These are phyloP conservation scores for Anoplius nigerrimus DNA, from an alignment of 2,888 invertebrate genomes.

Conservation along the genomic window DNA sequence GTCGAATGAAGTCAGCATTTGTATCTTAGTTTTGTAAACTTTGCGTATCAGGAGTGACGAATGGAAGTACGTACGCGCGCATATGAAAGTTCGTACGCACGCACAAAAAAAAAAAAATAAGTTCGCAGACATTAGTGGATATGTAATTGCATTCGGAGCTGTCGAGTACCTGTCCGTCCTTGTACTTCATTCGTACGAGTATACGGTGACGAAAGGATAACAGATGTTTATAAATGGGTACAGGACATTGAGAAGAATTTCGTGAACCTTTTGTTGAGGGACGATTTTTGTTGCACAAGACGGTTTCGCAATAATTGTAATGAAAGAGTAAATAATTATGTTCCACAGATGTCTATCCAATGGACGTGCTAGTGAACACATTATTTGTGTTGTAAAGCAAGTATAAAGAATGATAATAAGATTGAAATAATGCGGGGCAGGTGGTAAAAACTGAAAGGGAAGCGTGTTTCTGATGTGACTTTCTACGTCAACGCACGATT, in stretches of 20 bases:
- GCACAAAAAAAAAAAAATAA: too few relatives aligned
- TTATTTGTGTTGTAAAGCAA: constrained; percentile 35
- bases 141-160: too few relatives aligned
- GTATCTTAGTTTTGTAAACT: too few relatives aligned
- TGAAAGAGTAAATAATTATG: constrained; percentile 29
- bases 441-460: constrained; percentile 21
- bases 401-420: constrained; percentile 35
- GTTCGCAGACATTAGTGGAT: too few relatives aligned
- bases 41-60: too few relatives aligned
- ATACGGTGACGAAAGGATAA: too few relatives aligned
- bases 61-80: too few relatives aligned
- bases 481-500: constrained; percentile 51
- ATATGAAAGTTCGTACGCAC: too few relatives aligned
- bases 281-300: background rate
- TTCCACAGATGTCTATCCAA: constrained; percentile 39
- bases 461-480: constrained; percentile 35
- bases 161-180: too few relatives aligned
- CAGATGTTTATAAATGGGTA: too few relatives aligned
- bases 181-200: too few relatives aligned
- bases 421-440: constrained; percentile 33
- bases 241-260: background rate
- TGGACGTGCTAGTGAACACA: constrained; percentile 34
- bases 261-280: constrained; percentile 3
- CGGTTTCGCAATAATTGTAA: constrained; percentile 1
- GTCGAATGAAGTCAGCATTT: too few relatives aligned